Evolutionary conservation across 2,113 vertebrate genomes (phyloP).

Genomic region (Emydura subglobosa): DNA sequence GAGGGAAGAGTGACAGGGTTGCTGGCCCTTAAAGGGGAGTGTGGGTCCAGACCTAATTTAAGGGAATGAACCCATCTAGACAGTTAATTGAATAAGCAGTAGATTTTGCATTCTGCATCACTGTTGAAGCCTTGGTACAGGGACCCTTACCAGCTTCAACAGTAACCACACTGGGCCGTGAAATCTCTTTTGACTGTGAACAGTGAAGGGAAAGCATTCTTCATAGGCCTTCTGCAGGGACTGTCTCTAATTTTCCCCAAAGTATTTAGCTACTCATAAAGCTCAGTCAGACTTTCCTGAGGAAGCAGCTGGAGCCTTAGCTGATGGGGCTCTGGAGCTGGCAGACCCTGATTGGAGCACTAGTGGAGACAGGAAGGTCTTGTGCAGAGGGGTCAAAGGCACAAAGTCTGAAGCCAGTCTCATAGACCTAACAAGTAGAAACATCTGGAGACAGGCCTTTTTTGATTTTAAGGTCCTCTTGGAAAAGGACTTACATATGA

Average conservation of each 20-base stretch:
- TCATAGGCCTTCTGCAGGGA: neutral
- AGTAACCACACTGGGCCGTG: neutral
- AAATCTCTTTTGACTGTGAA: neutral
- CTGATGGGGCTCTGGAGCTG: neutral
- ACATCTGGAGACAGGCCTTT: neutral
- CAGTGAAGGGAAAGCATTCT: neutral
- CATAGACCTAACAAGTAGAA: neutral
- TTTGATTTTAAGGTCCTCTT: neutral
- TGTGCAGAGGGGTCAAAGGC: neutral
- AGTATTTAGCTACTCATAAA: neutral
- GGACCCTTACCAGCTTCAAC: neutral
- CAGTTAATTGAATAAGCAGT: no score
- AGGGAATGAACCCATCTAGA: no score
- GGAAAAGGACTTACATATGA: neutral
- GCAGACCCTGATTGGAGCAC: neutral
- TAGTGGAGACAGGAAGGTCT: neutral
- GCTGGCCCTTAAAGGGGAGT: no score
- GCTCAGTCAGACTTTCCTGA: neutral
- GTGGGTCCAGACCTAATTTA: no score
- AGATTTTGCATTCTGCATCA: no score
- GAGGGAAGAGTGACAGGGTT: no score
- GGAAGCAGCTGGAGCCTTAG: neutral
- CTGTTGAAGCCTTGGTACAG: neutral
- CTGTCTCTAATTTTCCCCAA: neutral
- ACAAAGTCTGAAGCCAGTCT: neutral